These are phyloP conservation scores for Drosophila truncata DNA, from an alignment of 1,140 invertebrate genomes.

Conservation along the genomic window DNA sequence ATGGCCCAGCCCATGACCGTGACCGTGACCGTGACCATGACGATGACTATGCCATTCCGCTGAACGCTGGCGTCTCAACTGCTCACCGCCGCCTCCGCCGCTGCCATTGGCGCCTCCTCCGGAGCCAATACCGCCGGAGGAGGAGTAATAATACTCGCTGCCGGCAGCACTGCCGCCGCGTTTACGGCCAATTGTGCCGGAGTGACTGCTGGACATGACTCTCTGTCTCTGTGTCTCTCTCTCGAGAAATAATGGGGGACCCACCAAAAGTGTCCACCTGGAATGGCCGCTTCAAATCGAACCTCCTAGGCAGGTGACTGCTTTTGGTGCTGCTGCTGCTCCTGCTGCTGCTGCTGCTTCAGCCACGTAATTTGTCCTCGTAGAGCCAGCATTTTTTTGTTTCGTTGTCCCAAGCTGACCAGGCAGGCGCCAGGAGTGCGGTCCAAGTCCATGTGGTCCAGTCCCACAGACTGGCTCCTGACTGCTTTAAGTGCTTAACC, in stretches of 20 bases:
- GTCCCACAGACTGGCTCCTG: background rate
- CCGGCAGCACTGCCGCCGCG: constrained; percentile 75
- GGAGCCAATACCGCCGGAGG: constrained; percentile 27
- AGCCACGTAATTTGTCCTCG: constrained; percentile 22
- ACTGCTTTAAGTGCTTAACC: constrained; percentile 78
- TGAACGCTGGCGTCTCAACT: constrained; percentile 87
- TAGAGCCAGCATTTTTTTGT: constrained; percentile 1
- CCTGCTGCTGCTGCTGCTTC: constrained; percentile 22
- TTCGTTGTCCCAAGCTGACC: constrained; percentile 5
- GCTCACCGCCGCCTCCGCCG: constrained; percentile 37
- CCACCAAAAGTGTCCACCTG: background rate
- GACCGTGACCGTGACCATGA: constrained; percentile 84
- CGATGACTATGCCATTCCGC: constrained; percentile 88
- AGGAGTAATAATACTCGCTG: constrained; percentile 78
- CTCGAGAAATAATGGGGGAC: constrained; percentile 2
- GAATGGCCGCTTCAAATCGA: background rate
- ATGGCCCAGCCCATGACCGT: constrained; percentile 56
- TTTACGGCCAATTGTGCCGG: constrained; percentile 85
- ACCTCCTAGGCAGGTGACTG: constrained; percentile 20
- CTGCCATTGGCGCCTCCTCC: background rate
- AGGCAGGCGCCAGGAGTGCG: constrained; percentile 1
- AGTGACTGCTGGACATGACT: constrained; percentile 81
- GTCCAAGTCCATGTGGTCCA: constrained; percentile 22
- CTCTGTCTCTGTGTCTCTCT: background rate
- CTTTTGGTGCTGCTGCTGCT: constrained; percentile 11